phyloP scores from a whole-genome alignment of 1,140 invertebrate genomes.

The Brachionus calyciflorus region DNA sequence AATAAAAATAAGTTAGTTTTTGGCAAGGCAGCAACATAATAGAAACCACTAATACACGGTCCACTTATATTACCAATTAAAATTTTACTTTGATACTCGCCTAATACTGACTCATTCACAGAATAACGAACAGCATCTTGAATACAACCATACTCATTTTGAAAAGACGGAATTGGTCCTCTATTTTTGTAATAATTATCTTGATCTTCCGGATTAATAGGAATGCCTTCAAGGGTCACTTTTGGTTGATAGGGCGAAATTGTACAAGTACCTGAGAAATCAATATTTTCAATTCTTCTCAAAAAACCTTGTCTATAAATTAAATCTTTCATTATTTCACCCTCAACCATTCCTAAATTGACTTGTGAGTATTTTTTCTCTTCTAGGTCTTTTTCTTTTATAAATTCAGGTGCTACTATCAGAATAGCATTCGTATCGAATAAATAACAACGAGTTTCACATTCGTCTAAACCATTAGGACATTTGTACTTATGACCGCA shows the following conservation, averaged over 20 bases:
- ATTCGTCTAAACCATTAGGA: constrained; percentile 56
- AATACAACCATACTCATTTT: constrained; percentile 61
- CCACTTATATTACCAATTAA: constrained; percentile 62
- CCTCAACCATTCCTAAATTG: constrained; percentile 60
- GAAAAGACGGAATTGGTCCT: constrained; percentile 61
- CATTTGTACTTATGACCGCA: constrained; percentile 58
- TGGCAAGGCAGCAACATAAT: constrained; percentile 60
- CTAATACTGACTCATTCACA: constrained; percentile 54
- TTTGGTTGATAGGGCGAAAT: constrained; percentile 59
- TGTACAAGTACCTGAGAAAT: constrained; percentile 61
- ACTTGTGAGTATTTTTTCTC: constrained; percentile 59
- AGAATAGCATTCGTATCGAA: constrained; percentile 61
- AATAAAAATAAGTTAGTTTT: constrained; percentile 61
- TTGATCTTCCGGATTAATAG: constrained; percentile 59
- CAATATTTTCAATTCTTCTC: constrained; percentile 55
- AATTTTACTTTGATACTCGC: constrained; percentile 58
- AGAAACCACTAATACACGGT: constrained; percentile 62
- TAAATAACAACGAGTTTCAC: constrained; percentile 61
- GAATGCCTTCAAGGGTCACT: constrained; percentile 60
- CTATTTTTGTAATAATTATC: constrained; percentile 61
- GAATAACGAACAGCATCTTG: constrained; percentile 60
- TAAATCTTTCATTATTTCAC: constrained; percentile 62
- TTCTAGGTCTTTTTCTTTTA: constrained; percentile 57
- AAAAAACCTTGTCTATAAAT: constrained; percentile 61
- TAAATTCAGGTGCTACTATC: constrained; percentile 61